These are phyloP conservation scores for Xerus inauris DNA, from an alignment of 2,113 vertebrate genomes.

Conservation along the genomic window DNA sequence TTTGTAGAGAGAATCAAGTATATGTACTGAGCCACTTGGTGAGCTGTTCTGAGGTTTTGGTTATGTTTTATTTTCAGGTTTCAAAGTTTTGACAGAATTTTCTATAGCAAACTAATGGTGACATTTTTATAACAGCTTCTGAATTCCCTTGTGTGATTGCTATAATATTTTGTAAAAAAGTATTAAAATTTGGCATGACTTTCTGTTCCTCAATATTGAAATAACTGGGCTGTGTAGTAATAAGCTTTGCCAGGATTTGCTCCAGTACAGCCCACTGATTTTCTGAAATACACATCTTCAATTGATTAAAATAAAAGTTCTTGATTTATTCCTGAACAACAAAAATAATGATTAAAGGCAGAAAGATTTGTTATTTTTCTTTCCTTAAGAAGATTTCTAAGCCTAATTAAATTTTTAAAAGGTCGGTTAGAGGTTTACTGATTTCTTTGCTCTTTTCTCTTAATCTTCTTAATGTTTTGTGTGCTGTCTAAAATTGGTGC, in stretches of 20 bases:
- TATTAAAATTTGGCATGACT: slow-evolving; percentile 26
- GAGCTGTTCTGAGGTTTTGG: neutral
- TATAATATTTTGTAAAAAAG: slow-evolving; percentile 49
- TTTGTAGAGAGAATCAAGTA: neutral
- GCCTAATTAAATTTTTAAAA: slow-evolving; percentile 68
- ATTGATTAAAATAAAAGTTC: slow-evolving; percentile 50
- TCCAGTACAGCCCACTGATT: neutral
- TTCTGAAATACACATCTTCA: slow-evolving; percentile 54
- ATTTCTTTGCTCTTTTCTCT: slow-evolving; percentile 57
- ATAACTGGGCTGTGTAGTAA: neutral
- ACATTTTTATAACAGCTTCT: slow-evolving; percentile 18
- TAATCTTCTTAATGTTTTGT: slow-evolving; percentile 66
- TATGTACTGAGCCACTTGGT: neutral
- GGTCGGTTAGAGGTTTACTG: slow-evolving; percentile 58
- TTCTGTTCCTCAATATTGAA: slow-evolving; percentile 42
- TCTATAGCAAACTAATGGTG: slow-evolving; percentile 12
- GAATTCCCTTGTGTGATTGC: slow-evolving; percentile 3
- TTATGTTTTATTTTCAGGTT: slow-evolving; percentile 56
- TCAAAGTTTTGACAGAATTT: slow-evolving; percentile 53
- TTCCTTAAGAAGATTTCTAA: slow-evolving; percentile 46
- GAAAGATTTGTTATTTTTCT: slow-evolving; percentile 27
- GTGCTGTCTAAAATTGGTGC: slow-evolving; percentile 60
- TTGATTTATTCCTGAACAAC: slow-evolving; percentile 58
- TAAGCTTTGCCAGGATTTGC: neutral
- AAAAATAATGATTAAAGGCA: slow-evolving; percentile 9